Percentiles rank a stretch among this genome's conserved stretches.
These are phyloP conservation scores for Hirtodrosophila confusa DNA, from an alignment of 2,888 invertebrate species.

Conservation along the genomic window DNA sequence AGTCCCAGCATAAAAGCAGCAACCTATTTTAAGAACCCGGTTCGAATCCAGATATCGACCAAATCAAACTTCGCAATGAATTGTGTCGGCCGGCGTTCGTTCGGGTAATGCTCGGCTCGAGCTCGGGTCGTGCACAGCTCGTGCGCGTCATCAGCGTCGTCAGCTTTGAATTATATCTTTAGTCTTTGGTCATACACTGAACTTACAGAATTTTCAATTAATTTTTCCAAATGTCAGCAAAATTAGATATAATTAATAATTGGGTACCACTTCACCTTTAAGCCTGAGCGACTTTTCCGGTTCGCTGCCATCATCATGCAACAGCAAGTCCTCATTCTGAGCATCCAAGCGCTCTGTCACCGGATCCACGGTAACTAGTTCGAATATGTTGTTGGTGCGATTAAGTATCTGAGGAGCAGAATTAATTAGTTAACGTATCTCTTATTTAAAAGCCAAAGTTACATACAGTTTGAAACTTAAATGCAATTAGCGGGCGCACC, in stretches of 20 bases:
- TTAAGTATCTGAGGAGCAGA: conserved; percentile 90
- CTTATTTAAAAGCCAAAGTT: not conserved
- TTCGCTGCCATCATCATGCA: conserved; percentile 87
- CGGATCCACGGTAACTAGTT: conserved; percentile 94
- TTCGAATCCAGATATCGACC: no score
- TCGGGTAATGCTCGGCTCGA: no score
- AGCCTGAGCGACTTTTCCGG: conserved; percentile 91
- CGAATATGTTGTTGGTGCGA: conserved; percentile 98
- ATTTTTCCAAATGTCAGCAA: no score
- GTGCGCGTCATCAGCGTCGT: no score
- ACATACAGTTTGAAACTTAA: conserved; percentile 96
- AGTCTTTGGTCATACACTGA: no score
- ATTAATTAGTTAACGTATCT: not conserved
- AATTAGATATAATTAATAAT: not conserved
- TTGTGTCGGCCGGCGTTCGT: no score
- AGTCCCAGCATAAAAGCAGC: no score
- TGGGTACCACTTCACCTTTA: conserved; percentile 87
- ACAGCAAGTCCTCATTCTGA: conserved; percentile 84
- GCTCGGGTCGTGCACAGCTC: no score
- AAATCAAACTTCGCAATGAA: no score
- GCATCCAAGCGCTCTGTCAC: conserved; percentile 88
- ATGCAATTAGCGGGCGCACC: conserved; percentile 95
- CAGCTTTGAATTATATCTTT: no score
- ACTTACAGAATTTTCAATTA: no score
- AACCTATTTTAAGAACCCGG: no score